phyloP scores from a whole-genome alignment of 2,888 invertebrate species.

The Arctia plantaginis region DNA sequence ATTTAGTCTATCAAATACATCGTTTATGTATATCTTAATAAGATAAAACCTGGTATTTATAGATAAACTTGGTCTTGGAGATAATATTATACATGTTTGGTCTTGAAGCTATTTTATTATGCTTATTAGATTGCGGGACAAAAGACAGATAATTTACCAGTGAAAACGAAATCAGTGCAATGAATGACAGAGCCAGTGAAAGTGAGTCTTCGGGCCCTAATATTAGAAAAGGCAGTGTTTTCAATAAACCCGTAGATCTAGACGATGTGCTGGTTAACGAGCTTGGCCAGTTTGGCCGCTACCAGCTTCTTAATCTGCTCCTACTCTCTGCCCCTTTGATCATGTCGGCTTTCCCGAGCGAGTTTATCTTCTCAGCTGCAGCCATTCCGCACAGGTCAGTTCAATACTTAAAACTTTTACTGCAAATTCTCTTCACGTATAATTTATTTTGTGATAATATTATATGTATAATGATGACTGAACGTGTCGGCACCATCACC shows the following conservation, averaged over 20 bases:
- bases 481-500: too few species aligned
- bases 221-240: slow-evolving; percentile 39
- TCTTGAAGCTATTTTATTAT: neutral
- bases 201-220: slow-evolving; percentile 18
- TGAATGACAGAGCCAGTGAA: slow-evolving; percentile 21
- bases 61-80: neutral
- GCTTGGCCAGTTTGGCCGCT: slow-evolving; percentile 88
- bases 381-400: slow-evolving; percentile 89
- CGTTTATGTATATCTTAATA: neutral
- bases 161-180: slow-evolving; percentile 12
- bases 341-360: slow-evolving; percentile 88
- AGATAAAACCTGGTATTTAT: neutral
- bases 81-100: neutral
- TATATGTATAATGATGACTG: neutral
- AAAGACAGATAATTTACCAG: neutral
- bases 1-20: neutral
- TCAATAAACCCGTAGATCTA: slow-evolving; percentile 66
- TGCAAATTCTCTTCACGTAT: neutral
- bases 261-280: slow-evolving; percentile 84
- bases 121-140: neutral
- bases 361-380: slow-evolving; percentile 90
- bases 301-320: slow-evolving; percentile 87
- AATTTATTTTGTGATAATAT: too few species aligned
- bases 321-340: slow-evolving; percentile 88
- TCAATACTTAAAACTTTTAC: neutral